These are phyloP conservation scores for Sinocyclocheilus rhinocerous DNA, from an alignment of 2,113 vertebrate genomes.

Conservation along the genomic window DNA sequence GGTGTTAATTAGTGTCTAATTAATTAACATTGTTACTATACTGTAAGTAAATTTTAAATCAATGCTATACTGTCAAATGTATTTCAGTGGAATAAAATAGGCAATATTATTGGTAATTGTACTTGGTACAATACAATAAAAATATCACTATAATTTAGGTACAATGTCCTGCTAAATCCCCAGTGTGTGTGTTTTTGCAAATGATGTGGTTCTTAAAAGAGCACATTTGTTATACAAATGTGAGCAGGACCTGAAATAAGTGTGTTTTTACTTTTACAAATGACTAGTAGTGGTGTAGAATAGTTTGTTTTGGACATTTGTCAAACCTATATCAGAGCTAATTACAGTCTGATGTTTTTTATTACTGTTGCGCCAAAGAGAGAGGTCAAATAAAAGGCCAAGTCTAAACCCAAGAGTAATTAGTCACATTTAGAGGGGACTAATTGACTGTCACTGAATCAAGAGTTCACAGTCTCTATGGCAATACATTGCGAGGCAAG, in stretches of 20 bases:
- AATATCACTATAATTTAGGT: background rate
- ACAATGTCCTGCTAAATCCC: background rate
- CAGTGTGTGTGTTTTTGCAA: too few relatives aligned
- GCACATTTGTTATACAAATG: constrained; percentile 9
- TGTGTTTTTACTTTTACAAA: background rate
- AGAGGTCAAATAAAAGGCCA: constrained; percentile 2
- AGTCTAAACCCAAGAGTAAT: constrained; percentile 13
- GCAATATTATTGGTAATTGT: background rate
- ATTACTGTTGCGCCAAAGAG: constrained; percentile 7
- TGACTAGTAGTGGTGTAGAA: constrained; percentile 2
- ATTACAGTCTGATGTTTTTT: constrained; percentile 34
- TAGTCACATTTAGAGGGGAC: constrained; percentile 35
- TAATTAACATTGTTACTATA: background rate
- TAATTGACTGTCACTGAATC: constrained; percentile 35
- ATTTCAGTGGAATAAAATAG: background rate
- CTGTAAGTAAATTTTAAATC: background rate
- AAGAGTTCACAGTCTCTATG: constrained; percentile 20
- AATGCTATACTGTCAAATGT: background rate
- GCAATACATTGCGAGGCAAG: background rate
- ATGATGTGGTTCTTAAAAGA: background rate
- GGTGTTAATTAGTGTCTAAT: background rate
- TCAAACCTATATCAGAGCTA: background rate
- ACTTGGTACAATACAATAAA: background rate
- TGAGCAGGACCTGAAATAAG: background rate
- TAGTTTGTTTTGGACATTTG: constrained; percentile 4